Evolutionary conservation across 2,797 vertebrate species (phyloP), one percentile per base, ranked within the genome.

Genomic region (Chrosomus eos): DNA sequence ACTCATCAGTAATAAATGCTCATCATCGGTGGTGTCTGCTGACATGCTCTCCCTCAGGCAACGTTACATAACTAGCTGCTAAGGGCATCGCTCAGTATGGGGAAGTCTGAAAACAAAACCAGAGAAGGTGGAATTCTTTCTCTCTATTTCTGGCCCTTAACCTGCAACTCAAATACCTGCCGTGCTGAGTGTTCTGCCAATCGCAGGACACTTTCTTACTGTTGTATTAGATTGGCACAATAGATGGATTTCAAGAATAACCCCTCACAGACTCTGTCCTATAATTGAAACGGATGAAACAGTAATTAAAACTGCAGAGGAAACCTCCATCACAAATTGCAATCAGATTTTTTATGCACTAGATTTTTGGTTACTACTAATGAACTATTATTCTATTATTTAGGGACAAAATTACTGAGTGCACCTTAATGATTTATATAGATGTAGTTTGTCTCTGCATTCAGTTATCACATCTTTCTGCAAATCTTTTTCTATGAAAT

Each of bases 251-350:
- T 45, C 19, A 48, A 79, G 36, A 80, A 58, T 31, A 72, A 19
- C n/a, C 58, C 28, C 21, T 14, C 36, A 82, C 8, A 40, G 43
- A 36, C 33, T 43, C 23, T 13, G 55, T 80, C 64, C 72, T 82
- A 16, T 14, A 67, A 87, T 88, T 90, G 81, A 82, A 89, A 89
- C 68, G 40, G 80, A 86, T 80, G 88, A 90, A 66, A 85, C 53
- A 84, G 67, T 88, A 89, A 90, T 92, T 90, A 88, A 87, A 91
- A 18, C 58, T 53, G 81, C 70, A 88, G 83, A 90, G 89, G 85
- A 89, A 90, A 88, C 73, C 80, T 71, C 13, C 31, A 18, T 55
- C 73, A 33, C 74, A 40, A 28, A 18, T 55, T 73, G 33, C 74
- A 40, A 28, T 58, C 33, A 73, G 62, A 36, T 78, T n/a, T 79